Conservation (phyloP, 1,140 invertebrate genomes). For the Drosophila ficusphila region DNA sequence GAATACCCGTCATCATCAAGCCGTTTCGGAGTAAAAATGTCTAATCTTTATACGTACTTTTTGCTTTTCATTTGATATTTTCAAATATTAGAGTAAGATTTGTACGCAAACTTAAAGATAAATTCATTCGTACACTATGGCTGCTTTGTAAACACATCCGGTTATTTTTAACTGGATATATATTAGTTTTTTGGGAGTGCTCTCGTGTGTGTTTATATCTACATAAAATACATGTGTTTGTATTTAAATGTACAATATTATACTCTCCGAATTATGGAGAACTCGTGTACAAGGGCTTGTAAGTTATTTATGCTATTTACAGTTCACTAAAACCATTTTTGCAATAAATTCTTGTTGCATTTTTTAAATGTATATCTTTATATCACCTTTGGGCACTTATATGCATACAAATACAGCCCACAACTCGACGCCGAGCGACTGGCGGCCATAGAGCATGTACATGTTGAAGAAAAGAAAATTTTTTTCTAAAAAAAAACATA, state of each 20-base stretch:
- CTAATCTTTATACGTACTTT: too few species aligned
- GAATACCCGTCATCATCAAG: too few species aligned
- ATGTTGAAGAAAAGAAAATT: constrained; percentile 37
- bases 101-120: not conserved
- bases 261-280: not conserved
- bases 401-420: constrained; percentile 17
- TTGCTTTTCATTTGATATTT: not conserved
- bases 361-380: too few species aligned
- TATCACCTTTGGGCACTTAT: constrained; percentile 22
- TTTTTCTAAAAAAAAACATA: constrained; percentile 21
- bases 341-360: not conserved
- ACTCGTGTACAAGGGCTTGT: too few species aligned
- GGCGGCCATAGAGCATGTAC: constrained; percentile 23
- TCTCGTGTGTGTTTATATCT: not conserved
- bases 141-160: not conserved
- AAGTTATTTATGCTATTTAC: not conserved
- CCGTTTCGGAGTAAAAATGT: too few species aligned
- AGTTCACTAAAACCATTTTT: not conserved
- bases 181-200: not conserved
- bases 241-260: not conserved
- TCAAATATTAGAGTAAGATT: not conserved
- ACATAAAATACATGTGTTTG: not conserved
- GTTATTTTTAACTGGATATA: constrained; percentile 26
- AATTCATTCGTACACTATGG: not conserved
- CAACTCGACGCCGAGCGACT: constrained; percentile 46